Base-by-base conservation (phyloP, 2,113 vertebrate genomes). In the Ictidomys tridecemlineatus region DNA sequence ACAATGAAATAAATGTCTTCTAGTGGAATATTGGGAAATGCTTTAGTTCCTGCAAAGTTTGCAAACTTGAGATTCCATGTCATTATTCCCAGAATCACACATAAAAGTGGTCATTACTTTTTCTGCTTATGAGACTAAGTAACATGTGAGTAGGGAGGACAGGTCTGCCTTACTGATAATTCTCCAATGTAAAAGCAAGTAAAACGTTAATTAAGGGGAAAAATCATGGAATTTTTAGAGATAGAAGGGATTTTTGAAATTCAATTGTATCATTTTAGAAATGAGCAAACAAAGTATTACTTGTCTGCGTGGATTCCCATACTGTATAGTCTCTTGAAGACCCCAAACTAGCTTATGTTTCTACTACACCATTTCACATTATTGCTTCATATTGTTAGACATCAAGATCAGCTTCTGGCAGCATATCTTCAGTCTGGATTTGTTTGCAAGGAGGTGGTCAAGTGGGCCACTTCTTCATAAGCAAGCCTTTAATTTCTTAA, bases 201-300 rank as follows among this genome's bases (percentile, higher is more conserved):
- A 20, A 89, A 82, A 89, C 24, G 61, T 94, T n/a, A 58, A 78
- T 51, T 72, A 69, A 42, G 61, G 7, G 45, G 53, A 95, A 96
- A 42, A 87, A 78, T 78, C 13, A 93, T 28, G 20, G 53, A 42
- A 69, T 80, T 97, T 45, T 91, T 70, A 83, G 79, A 89, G 94
- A 69, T 72, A 76, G 48, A 80, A 53, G 20, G 28, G 13, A 82
- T 8, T 22, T 48, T 93, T 80, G n/a, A 8, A 69, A 90, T 76
- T 76, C 79, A 90, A 48, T 18, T 4, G 12, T 7, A 91, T 95
- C 56, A 79, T 73, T 90, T 95, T 73, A 91, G 22, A 67, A 39
- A 51, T 69, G 37, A 91, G 14, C 9, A 94, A 79, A 74, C 3
- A 74, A 83, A 93, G 45, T n/a, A 20, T 67, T 72, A 61, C 20